A percentile compares a stretch with the other conserved stretches of the same genome.
Conservation (phyloP, 1,140 invertebrate genomes). For the Macrobrachium nipponense region DNA sequence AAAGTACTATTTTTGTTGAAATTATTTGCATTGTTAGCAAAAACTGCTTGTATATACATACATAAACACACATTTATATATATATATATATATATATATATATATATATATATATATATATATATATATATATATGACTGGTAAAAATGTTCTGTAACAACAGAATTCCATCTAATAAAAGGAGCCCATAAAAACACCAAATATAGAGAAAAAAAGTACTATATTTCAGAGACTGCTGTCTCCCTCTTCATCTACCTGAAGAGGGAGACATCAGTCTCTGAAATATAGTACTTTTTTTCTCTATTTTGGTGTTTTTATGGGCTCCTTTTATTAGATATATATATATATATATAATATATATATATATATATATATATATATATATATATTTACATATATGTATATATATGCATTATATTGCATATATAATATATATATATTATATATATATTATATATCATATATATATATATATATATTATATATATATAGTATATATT, state of each 20-base stretch:
- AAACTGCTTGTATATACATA: neutral
- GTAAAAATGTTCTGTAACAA: too few relatives aligned
- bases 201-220: too few relatives aligned
- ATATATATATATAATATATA: too few relatives aligned
- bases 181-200: too few relatives aligned
- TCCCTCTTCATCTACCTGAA: too few relatives aligned
- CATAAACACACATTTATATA: too few relatives aligned
- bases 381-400: neutral
- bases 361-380: slow-evolving; percentile 5
- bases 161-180: too few relatives aligned
- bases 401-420: neutral
- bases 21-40: neutral
- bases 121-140: slow-evolving; percentile 16
- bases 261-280: too few relatives aligned
- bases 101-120: slow-evolving; percentile 20
- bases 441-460: neutral
- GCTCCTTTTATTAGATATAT: too few relatives aligned
- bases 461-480: slow-evolving; percentile 20
- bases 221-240: too few relatives aligned
- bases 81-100: slow-evolving; percentile 18
- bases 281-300: too few relatives aligned
- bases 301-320: too few relatives aligned
- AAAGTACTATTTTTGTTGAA: neutral
- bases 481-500: neutral
- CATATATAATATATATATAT: neutral